Conservation (phyloP, 2,797 vertebrate genomes). For the Dicrostonyx torquatus region DNA sequence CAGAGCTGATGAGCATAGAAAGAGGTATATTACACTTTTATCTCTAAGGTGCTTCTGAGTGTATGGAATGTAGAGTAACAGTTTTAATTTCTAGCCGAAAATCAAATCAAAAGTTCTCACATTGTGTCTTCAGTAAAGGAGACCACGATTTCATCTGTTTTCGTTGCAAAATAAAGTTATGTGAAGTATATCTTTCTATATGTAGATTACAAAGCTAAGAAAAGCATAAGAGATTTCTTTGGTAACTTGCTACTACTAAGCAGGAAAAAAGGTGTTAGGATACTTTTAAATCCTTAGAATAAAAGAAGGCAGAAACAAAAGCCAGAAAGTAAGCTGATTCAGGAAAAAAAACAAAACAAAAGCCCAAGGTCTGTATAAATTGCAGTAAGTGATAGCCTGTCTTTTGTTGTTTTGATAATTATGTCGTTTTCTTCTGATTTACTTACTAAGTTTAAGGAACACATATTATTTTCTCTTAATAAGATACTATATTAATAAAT, state of each 20-base stretch:
- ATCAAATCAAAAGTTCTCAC: background rate
- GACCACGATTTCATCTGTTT: slow-evolving; percentile 45
- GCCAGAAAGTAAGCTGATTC: slow-evolving; percentile 26
- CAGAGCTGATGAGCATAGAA: slow-evolving; percentile 34
- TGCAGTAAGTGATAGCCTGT: slow-evolving; percentile 26
- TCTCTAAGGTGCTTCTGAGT: background rate
- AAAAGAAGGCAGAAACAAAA: slow-evolving; percentile 49
- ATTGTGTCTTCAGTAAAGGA: background rate
- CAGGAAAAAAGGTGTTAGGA: background rate
- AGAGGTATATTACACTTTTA: slow-evolving; percentile 28
- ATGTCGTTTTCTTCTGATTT: slow-evolving; percentile 49
- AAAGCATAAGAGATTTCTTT: slow-evolving; percentile 40
- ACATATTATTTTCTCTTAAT: slow-evolving; percentile 1
- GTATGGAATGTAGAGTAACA: slow-evolving; percentile 18
- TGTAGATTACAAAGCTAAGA: slow-evolving; percentile 42
- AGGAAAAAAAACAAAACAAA: background rate
- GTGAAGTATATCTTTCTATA: background rate
- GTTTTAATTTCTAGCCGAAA: slow-evolving; percentile 48
- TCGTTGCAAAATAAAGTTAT: slow-evolving; percentile 31
- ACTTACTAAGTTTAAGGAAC: slow-evolving; percentile 45
- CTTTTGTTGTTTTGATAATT: slow-evolving; percentile 41
- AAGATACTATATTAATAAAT: slow-evolving; percentile 21
- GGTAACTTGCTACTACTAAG: slow-evolving; percentile 24
- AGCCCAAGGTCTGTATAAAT: background rate
- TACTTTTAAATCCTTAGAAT: slow-evolving; percentile 45